Evolutionary conservation across 2,113 vertebrate species (phyloP), one percentile per base, ranked within the genome.

Genomic region (Peucedramus taeniatus): DNA sequence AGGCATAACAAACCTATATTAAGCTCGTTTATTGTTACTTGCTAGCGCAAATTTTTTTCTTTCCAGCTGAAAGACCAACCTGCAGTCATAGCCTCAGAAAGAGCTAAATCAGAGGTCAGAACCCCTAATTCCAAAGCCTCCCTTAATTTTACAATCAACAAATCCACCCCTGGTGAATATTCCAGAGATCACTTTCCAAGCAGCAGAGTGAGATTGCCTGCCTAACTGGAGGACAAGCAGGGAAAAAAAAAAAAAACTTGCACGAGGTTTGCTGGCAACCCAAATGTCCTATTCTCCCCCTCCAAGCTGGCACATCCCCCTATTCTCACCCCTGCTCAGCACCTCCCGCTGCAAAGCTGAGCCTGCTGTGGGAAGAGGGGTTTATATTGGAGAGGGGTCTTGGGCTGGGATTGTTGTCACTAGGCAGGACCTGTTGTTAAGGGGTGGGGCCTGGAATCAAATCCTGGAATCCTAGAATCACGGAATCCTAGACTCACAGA

Each of bases 101-200:
- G 33, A 47, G 11, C 50, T 44, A 71, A 17, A 77, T 15, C 33
- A 4, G 0, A 92, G 63, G 54, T 90, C 85, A 71, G 44, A 33
- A 30, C 31, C 69, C 39, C 71, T 86, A 87, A 93, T 74, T 71
- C 76, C 31, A 78, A 90, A 83, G 6, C n/a, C 64, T 86, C 51
- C 61, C 39, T 87, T 93, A 83, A 50, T 35, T 88, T 96, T 78
- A 88, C n/a, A 88, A 37, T 54, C 82, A 91, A 95, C 83, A 94
- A 95, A 93, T 44, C 40, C 28, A 75, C 11, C 26, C 1, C 27
- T 27, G 21, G 37, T 53, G n/a, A 72, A 31, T 26, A 71, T 30
- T 44, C 33, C 33, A 78, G 63, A 53, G 59, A 31, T 49, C 42
- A 37, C 59, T 86, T 91, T 91, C 45, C 22, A 14, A 80, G 86